Conservation (phyloP, 1,140 invertebrate species). For the Temnothorax nylanderi region DNA sequence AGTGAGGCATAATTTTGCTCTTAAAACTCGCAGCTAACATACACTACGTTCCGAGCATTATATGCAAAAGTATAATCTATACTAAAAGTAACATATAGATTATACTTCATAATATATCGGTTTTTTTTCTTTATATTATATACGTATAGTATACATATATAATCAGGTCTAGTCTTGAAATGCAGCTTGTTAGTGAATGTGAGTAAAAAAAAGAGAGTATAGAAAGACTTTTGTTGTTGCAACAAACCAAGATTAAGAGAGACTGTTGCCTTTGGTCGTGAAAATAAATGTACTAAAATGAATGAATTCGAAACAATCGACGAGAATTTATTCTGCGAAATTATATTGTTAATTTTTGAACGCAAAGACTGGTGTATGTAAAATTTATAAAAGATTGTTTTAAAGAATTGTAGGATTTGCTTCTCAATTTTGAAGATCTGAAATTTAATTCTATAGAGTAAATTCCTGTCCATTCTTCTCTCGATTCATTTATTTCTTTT, state of each 20-base stretch:
- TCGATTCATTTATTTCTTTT: conserved; percentile 8
- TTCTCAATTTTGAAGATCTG: background rate
- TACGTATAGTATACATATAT: background rate
- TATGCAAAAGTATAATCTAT: conserved; percentile 24
- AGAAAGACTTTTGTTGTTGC: background rate
- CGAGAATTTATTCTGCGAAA: background rate
- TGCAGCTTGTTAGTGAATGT: conserved; percentile 36
- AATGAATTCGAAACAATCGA: background rate
- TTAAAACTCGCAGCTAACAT: background rate
- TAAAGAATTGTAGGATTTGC: background rate
- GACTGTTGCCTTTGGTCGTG: background rate
- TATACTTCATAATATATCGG: conserved; percentile 1
- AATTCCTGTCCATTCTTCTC: background rate
- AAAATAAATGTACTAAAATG: background rate
- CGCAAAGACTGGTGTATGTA: background rate
- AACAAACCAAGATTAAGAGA: background rate
- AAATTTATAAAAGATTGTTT: background rate
- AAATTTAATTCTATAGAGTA: background rate
- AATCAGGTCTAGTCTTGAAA: conserved; percentile 63
- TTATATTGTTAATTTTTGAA: background rate
- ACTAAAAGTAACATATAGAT: conserved; percentile 9
- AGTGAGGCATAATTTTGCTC: conserved; percentile 7
- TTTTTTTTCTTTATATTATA: background rate
- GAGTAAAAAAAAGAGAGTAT: background rate
- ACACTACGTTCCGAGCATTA: conserved; percentile 13